Percentiles rank a stretch among this genome's conserved stretches.
These are phyloP conservation scores for Triops cancriformis DNA, from an alignment of 1,140 invertebrate genomes.

Conservation along the genomic window DNA sequence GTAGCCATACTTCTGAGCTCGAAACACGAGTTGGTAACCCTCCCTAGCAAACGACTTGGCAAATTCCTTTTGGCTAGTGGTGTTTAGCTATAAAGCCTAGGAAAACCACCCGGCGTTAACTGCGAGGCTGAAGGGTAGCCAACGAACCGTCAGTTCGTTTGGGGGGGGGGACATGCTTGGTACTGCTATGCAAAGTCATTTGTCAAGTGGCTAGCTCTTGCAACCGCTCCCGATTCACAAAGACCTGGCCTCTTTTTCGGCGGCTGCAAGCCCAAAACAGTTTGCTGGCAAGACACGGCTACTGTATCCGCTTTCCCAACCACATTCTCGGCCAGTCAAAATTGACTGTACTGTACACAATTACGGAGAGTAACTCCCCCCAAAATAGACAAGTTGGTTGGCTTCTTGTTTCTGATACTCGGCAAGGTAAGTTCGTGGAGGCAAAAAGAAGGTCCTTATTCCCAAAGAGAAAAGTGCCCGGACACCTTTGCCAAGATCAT, in stretches of 20 bases:
- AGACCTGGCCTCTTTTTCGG: slow-evolving; percentile 4
- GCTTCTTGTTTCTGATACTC: neutral
- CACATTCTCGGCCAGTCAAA: neutral
- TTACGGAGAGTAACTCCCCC: neutral
- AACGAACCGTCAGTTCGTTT: neutral
- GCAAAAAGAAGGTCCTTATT: neutral
- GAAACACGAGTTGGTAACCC: neutral
- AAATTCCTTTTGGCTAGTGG: neutral
- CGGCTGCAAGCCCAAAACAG: neutral
- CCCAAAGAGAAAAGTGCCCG: neutral
- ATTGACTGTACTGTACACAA: neutral
- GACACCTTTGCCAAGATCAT: slow-evolving; percentile 5
- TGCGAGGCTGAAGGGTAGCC: neutral
- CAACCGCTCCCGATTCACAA: neutral
- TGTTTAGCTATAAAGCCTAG: neutral
- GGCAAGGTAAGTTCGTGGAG: neutral
- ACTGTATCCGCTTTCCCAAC: neutral
- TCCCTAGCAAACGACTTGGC: neutral
- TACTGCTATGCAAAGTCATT: slow-evolving; percentile 1
- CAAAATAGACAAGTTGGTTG: neutral
- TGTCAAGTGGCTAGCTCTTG: neutral
- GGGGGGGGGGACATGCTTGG: neutral
- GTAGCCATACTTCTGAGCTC: neutral
- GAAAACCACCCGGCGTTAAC: slow-evolving; percentile 9
- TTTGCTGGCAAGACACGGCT: neutral